phyloP scores from a whole-genome alignment of 2,888 invertebrate species.

The Augiades crinisus region DNA sequence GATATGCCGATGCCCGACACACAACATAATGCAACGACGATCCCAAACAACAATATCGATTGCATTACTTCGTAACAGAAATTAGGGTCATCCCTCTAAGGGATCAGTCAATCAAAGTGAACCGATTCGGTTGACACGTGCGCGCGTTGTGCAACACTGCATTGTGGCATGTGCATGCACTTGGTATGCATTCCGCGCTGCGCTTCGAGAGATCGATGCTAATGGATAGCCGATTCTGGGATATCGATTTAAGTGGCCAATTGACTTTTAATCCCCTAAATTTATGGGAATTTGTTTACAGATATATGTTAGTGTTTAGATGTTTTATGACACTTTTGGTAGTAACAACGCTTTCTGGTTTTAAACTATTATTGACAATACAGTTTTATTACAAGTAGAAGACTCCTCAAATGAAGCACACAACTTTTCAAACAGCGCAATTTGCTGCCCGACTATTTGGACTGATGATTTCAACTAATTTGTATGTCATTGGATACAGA shows the following conservation, averaged over 20 bases:
- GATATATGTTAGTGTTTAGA: background rate
- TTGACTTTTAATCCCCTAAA: conserved; percentile 19
- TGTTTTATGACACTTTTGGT: too few species aligned
- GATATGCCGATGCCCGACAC: too few species aligned
- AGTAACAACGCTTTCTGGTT: too few species aligned
- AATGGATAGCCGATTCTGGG: conserved; percentile 23
- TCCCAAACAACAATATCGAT: background rate
- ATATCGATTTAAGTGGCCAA: conserved; percentile 22
- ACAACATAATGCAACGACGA: background rate
- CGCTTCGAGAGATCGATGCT: conserved; percentile 17
- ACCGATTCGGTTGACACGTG: conserved; percentile 41
- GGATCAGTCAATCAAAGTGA: conserved; percentile 48
- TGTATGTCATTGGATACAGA: too few species aligned
- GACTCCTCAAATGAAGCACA: too few species aligned
- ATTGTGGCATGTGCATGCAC: conserved; percentile 71
- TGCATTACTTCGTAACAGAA: conserved; percentile 8
- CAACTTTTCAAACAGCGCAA: too few species aligned
- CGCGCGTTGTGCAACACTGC: conserved; percentile 56
- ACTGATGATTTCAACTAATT: too few species aligned
- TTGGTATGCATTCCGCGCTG: conserved; percentile 56
- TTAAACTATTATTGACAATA: too few species aligned
- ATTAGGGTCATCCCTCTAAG: conserved; percentile 40
- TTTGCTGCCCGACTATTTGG: too few species aligned
- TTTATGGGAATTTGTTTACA: conserved; percentile 14
- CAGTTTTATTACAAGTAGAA: too few species aligned